Conservation (phyloP, 2,888 invertebrate genomes). For the Pyrrhosoma nymphula region DNA sequence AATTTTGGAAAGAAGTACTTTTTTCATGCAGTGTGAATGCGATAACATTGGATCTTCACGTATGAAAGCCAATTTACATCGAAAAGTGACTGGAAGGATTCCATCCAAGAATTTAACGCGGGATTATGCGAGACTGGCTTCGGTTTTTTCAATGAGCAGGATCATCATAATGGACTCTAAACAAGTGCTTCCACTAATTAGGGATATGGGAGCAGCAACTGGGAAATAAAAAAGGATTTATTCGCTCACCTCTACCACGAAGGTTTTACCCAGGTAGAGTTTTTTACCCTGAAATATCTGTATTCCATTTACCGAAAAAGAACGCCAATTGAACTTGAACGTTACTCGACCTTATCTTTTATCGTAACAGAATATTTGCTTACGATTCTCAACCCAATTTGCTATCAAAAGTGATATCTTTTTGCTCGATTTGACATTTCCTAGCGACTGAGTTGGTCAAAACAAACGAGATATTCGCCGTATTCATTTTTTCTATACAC, state of each 20-base stretch:
- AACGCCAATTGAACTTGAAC: not conserved
- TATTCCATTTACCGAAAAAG: not conserved
- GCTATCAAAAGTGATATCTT: too few relatives aligned
- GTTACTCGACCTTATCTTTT: too few relatives aligned
- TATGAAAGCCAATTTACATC: not conserved
- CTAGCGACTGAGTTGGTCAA: too few relatives aligned
- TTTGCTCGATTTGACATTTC: too few relatives aligned
- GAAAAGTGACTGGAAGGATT: not conserved
- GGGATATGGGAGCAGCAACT: not conserved
- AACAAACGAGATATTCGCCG: too few relatives aligned
- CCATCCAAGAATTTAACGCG: not conserved
- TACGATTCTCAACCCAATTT: too few relatives aligned
- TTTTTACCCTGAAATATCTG: not conserved
- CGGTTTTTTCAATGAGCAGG: not conserved
- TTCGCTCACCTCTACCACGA: not conserved
- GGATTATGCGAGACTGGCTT: not conserved
- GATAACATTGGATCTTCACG: not conserved
- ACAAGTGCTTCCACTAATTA: not conserved
- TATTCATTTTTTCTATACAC: too few relatives aligned
- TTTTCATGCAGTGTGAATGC: constrained; percentile 7
- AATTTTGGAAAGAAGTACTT: not conserved
- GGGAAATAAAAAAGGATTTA: not conserved
- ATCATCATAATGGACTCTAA: not conserved
- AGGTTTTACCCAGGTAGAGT: not conserved
- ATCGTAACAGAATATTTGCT: too few relatives aligned